Base-by-base conservation (phyloP, 2,888 invertebrate genomes). In the Heliconius ismenius region DNA sequence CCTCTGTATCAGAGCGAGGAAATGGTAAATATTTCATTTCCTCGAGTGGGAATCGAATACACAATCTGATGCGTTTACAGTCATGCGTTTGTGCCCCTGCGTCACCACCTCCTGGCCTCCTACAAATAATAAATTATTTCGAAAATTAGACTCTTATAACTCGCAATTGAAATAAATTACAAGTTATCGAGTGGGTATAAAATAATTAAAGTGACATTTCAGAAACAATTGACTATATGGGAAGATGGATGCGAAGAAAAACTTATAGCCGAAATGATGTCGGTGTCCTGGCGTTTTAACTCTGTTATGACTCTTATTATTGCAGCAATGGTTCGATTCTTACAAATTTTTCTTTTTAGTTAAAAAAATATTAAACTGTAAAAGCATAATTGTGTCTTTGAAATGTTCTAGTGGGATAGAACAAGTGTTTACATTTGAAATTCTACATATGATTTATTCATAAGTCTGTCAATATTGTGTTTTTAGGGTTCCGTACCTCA, bases 201-300 rank as follows among this genome's bases (percentile, higher is more conserved):
- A n/a, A n/a, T 58, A n/a, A 58, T 39, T 39, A 21, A n/a, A 39
- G 58, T 24, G 18, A n/a, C 18, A 26, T 75, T 67, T 64, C 43
- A 81, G 81, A 72, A 79, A 36, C 78, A 79, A 54, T 69, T 81
- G 58, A 93, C 92, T 15, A 93, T 94, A 81, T 94, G 91, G 88
- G 84, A 87, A 60, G 88, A 86, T n/a, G 93, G 93, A 1, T 94
- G 93, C 79, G 93, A 94, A 83, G 92, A 93, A 80, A 93, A 93
- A 81, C 82, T 94, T 67, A 93, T 93, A 73, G 89, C 81, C 76
- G 93, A 94, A 86, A 94, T 94, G 93, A 92, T 91, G 92, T 83
- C 85, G 0, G 91, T 93, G 1, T 93, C 93, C 0, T 92, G 92
- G 93, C 85, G 90, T 73, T 93, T 94, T 75, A 93, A 92, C 80